A percentile compares a stretch with the other conserved stretches of the same genome.
Conservation (phyloP, 2,888 invertebrate species). For the Dynastes grantii region DNA sequence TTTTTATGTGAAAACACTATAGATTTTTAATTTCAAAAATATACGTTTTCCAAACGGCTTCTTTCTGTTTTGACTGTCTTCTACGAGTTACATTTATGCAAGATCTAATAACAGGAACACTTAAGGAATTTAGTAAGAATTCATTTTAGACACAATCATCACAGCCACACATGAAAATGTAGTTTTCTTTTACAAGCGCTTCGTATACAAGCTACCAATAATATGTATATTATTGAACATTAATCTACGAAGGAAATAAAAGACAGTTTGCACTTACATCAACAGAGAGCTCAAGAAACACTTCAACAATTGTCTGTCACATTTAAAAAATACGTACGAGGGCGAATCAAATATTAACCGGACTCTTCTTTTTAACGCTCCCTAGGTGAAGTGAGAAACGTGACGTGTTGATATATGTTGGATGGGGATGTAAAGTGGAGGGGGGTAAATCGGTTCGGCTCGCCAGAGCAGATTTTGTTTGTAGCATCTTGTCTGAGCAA, state of each 20-base stretch:
- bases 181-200: slow-evolving; percentile 48
- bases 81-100: slow-evolving; percentile 31
- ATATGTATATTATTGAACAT: slow-evolving; percentile 32
- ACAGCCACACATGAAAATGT: slow-evolving; percentile 65
- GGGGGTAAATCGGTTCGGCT: too few species aligned
- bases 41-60: slow-evolving; percentile 48
- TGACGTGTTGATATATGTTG: too few species aligned
- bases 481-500: too few species aligned
- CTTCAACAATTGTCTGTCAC: not conserved
- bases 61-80: slow-evolving; percentile 49
- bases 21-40: slow-evolving; percentile 56
- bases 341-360: not conserved
- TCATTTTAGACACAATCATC: slow-evolving; percentile 60
- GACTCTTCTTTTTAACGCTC: too few species aligned
- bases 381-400: too few species aligned
- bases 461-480: too few species aligned
- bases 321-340: not conserved
- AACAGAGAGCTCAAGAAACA: not conserved
- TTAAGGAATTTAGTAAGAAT: slow-evolving; percentile 56
- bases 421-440: too few species aligned
- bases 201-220: slow-evolving; percentile 46
- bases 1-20: slow-evolving; percentile 48
- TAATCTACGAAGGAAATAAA: not conserved
- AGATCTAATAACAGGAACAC: slow-evolving; percentile 56
- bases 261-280: too few species aligned